These are phyloP conservation scores for Halcyon malimbica DNA, from an alignment of 2,113 vertebrate genomes.

Conservation along the genomic window DNA sequence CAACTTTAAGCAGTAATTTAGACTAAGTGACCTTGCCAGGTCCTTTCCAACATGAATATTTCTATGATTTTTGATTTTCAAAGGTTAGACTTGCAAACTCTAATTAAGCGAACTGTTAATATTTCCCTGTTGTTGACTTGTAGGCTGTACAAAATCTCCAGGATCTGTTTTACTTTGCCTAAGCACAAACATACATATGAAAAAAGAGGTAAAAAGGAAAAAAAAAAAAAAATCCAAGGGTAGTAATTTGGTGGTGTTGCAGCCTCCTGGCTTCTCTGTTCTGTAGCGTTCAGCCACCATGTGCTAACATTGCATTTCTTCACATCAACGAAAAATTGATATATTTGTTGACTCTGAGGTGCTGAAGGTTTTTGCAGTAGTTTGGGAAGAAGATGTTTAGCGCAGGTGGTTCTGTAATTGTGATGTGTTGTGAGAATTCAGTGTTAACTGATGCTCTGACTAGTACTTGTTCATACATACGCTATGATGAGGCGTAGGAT, in stretches of 20 bases:
- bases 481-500: not conserved
- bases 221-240: not conserved
- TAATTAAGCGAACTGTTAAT: not conserved
- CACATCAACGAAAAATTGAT: constrained; percentile 42
- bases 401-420: constrained; percentile 21
- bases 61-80: not conserved
- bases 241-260: constrained; percentile 42
- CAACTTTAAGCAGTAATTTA: not conserved
- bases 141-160: not conserved
- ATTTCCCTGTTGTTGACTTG: not conserved
- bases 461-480: not conserved
- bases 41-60: not conserved
- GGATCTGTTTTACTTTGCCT: not conserved
- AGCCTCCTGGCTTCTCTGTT: not conserved
- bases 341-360: constrained; percentile 46
- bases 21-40: not conserved
- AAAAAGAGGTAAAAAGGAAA: constrained; percentile 33
- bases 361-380: constrained; percentile 38
- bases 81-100: not conserved
- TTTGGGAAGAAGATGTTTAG: constrained; percentile 51
- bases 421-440: constrained; percentile 18
- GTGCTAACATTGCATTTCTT: not conserved
- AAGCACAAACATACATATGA: not conserved
- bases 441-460: constrained; percentile 46
- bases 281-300: constrained; percentile 20